Conservation (phyloP, 2,113 vertebrate genomes). For the Gymnorhina tibicen region DNA sequence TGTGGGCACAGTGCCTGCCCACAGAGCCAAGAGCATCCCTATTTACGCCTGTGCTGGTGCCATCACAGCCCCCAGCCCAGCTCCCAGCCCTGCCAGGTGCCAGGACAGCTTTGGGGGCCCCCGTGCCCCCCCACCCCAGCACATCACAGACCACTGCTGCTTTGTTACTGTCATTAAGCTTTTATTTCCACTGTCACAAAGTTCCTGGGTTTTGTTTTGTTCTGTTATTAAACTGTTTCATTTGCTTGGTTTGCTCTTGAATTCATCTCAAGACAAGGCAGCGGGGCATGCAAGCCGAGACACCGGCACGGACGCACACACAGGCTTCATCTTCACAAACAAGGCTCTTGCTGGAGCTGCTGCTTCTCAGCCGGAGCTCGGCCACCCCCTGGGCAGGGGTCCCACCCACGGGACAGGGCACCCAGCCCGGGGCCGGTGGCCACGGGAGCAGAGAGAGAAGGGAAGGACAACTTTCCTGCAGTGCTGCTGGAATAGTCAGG, state of each 20-base stretch:
- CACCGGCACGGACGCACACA: slow-evolving; percentile 33
- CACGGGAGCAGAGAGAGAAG: background rate
- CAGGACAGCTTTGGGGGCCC: background rate
- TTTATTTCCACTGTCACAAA: slow-evolving; percentile 61
- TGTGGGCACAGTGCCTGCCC: background rate
- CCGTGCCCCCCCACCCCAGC: accelerated
- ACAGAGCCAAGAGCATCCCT: background rate
- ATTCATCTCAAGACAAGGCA: slow-evolving; percentile 61
- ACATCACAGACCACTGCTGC: background rate
- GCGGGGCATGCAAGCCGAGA: slow-evolving; percentile 55
- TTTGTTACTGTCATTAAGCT: slow-evolving; percentile 1
- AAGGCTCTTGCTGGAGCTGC: slow-evolving; percentile 30
- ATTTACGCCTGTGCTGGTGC: background rate
- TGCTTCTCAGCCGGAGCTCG: background rate
- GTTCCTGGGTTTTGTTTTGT: slow-evolving; percentile 30
- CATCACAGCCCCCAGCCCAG: background rate
- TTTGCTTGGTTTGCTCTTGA: slow-evolving; percentile 57
- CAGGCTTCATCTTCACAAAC: slow-evolving; percentile 33
- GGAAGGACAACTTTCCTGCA: background rate
- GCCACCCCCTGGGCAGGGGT: background rate
- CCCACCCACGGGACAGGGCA: background rate
- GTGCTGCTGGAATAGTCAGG: background rate
- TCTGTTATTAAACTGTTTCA: background rate
- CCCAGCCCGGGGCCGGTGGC: background rate
- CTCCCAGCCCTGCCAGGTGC: accelerated